Evolutionary conservation across 2,113 vertebrate species (phyloP).

Genomic region (Alethe diademata): DNA sequence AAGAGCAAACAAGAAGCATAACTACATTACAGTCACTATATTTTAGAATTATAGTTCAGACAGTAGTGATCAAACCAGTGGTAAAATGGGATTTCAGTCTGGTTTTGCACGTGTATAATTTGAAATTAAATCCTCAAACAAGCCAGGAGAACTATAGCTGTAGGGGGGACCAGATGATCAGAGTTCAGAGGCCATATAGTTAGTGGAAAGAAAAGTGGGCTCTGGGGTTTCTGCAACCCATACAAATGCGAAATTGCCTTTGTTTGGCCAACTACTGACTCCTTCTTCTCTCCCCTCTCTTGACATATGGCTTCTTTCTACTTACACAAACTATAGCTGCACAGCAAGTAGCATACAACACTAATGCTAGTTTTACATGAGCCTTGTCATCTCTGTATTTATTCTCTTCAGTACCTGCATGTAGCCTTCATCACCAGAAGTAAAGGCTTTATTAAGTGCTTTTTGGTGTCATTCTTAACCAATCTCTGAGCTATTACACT

Average conservation of each 20-base stretch:
- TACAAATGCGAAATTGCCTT: slow-evolving; percentile 1
- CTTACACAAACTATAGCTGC: neutral
- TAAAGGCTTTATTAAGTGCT: neutral
- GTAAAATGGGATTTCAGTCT: slow-evolving; percentile 19
- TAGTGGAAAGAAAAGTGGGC: slow-evolving; percentile 1
- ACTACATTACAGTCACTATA: neutral
- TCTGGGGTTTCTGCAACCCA: neutral
- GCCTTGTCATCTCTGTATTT: neutral
- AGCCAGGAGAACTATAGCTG: slow-evolving; percentile 6
- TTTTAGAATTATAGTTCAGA: slow-evolving; percentile 39
- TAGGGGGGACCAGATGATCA: slow-evolving; percentile 15
- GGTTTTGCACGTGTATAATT: slow-evolving; percentile 15
- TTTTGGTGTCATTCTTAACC: neutral
- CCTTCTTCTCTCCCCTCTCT: neutral
- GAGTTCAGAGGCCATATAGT: slow-evolving; percentile 17
- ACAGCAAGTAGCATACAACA: neutral
- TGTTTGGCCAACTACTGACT: neutral
- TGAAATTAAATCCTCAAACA: slow-evolving; percentile 34
- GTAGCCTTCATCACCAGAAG: neutral
- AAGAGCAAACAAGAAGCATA: slow-evolving; percentile 21
- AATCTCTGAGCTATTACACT: neutral
- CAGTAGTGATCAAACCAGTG: slow-evolving; percentile 1
- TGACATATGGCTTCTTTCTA: neutral
- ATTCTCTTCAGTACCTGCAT: neutral
- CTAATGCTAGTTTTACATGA: neutral